Conservation (phyloP, 1,140 invertebrate species). For the Neuroterus valhalla region DNA sequence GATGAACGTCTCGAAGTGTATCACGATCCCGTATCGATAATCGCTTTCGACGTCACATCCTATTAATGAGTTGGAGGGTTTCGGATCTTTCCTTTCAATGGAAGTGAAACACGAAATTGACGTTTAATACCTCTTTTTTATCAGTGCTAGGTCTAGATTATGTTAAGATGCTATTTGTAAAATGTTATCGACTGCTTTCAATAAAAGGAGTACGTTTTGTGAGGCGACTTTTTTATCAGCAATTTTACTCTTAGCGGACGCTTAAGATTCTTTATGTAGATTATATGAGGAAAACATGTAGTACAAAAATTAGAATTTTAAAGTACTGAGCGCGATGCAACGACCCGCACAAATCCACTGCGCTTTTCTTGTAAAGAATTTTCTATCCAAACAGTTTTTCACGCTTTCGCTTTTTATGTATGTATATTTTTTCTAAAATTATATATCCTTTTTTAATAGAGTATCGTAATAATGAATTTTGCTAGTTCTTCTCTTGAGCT, state of each 20-base stretch:
- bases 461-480: not conserved
- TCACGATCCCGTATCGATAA: slow-evolving; percentile 2
- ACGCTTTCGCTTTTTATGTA: not conserved
- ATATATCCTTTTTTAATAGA: not conserved
- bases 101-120: slow-evolving; percentile 40
- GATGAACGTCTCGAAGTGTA: slow-evolving; percentile 32
- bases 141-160: slow-evolving; percentile 45
- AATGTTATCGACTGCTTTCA: slow-evolving; percentile 44
- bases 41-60: not conserved
- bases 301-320: too few relatives aligned
- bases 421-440: not conserved
- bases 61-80: not conserved
- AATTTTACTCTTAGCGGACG: too few relatives aligned
- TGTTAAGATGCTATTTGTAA: slow-evolving; percentile 48
- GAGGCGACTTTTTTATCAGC: too few relatives aligned
- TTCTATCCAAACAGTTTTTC: not conserved
- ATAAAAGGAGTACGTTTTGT: slow-evolving; percentile 27
- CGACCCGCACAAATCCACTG: slow-evolving; percentile 35
- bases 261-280: too few relatives aligned
- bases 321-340: slow-evolving; percentile 25
- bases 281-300: too few relatives aligned
- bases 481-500: slow-evolving; percentile 26
- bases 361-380: not conserved
- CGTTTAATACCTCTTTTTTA: slow-evolving; percentile 43
- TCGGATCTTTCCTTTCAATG: not conserved